Conservation (phyloP, 2,888 invertebrate species). For the Cheilosia impressa region DNA sequence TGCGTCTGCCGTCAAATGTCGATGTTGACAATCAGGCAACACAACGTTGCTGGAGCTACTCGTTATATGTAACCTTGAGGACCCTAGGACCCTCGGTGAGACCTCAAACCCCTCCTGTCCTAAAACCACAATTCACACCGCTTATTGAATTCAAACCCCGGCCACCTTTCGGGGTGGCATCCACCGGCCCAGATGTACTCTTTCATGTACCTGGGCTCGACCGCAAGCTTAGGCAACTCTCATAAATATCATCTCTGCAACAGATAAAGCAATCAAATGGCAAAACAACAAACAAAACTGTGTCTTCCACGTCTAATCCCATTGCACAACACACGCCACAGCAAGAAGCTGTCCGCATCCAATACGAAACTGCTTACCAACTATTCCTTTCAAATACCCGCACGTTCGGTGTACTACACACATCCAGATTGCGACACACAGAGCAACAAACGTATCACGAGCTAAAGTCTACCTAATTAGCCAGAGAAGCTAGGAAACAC, state of each 20-base stretch:
- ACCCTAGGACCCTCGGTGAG: no score
- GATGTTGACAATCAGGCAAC: no score
- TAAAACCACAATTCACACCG: no score
- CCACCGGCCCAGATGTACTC: no score
- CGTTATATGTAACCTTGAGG: no score
- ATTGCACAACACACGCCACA: slow-evolving; percentile 16
- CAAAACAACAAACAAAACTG: background rate
- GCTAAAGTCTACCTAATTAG: slow-evolving; percentile 59
- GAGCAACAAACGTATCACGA: slow-evolving; percentile 31
- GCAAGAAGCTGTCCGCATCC: background rate
- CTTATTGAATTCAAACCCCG: no score
- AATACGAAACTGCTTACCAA: slow-evolving; percentile 15
- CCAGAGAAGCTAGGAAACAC: slow-evolving; percentile 32
- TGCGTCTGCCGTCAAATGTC: no score
- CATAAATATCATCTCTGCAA: background rate
- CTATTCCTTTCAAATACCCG: slow-evolving; percentile 23
- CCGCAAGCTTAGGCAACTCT: background rate
- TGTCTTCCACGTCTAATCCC: slow-evolving; percentile 2
- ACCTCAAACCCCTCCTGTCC: no score
- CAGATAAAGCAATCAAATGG: background rate
- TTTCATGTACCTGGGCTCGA: background rate
- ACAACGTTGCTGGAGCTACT: no score
- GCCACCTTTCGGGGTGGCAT: no score
- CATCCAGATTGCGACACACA: slow-evolving; percentile 19
- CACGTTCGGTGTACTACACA: background rate